Percentiles rank a stretch among this genome's conserved stretches.
phyloP scores from a whole-genome alignment of 2,113 vertebrate species.

The Bubo scandiacus region DNA sequence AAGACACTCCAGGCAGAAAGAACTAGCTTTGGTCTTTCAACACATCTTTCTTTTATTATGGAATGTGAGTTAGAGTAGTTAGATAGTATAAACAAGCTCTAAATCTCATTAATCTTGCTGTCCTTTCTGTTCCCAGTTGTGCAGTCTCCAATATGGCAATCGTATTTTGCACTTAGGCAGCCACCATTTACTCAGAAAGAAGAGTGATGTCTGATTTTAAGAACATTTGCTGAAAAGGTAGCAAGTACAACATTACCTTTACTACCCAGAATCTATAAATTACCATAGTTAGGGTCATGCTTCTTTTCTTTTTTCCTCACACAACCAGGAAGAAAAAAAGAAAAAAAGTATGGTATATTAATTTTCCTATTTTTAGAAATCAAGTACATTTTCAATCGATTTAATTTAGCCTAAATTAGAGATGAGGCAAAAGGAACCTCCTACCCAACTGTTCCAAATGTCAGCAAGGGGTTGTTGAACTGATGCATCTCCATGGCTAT shows the following conservation, averaged over 20 bases:
- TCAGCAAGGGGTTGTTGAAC: background rate
- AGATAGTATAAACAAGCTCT: slow-evolving; percentile 28
- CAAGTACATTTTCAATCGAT: background rate
- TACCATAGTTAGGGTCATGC: background rate
- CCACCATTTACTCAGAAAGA: background rate
- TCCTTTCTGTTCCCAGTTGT: slow-evolving; percentile 4
- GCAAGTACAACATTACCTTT: background rate
- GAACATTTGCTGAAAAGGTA: background rate
- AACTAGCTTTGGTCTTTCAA: slow-evolving; percentile 38
- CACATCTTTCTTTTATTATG: slow-evolving; percentile 22
- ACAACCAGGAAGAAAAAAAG: background rate
- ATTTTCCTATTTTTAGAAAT: background rate
- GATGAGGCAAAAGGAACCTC: background rate
- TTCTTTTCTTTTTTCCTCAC: background rate
- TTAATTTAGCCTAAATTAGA: background rate
- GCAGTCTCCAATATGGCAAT: background rate
- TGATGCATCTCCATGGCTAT: background rate
- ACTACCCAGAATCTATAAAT: background rate
- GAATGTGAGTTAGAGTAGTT: slow-evolving; percentile 1
- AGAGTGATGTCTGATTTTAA: background rate
- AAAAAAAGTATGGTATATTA: fast-evolving
- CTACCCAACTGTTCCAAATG: background rate
- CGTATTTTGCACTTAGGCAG: background rate
- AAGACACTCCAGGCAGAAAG: background rate
- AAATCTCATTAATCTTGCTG: slow-evolving; percentile 37